These are phyloP conservation scores for Theocolax elegans DNA, from an alignment of 1,140 invertebrate species.

Conservation along the genomic window DNA sequence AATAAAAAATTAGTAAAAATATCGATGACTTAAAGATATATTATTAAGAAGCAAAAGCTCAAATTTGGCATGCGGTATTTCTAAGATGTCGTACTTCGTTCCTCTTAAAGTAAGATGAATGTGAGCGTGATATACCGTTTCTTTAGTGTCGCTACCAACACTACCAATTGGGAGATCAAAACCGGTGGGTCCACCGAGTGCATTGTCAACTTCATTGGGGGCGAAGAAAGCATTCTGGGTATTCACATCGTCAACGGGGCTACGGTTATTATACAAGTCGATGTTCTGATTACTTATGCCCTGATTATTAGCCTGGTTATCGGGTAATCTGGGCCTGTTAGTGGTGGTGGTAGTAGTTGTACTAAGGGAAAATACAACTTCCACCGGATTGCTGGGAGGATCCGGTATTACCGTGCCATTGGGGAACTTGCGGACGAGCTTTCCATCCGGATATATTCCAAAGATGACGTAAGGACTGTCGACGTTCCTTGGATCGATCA, in stretches of 20 bases:
- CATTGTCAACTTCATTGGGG: conserved; percentile 60
- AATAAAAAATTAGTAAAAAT: too few relatives aligned
- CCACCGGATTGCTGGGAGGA: conserved; percentile 68
- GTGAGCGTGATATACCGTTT: conserved; percentile 58
- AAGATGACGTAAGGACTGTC: conserved; percentile 77
- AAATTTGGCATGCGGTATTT: too few relatives aligned
- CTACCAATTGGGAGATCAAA: conserved; percentile 55
- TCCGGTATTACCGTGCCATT: conserved; percentile 79
- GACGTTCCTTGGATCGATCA: conserved; percentile 74
- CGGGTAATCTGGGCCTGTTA: conserved; percentile 57
- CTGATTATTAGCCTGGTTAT: conserved; percentile 59
- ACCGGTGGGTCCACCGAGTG: conserved; percentile 55
- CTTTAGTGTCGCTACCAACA: conserved; percentile 56
- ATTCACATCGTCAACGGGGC: conserved; percentile 50
- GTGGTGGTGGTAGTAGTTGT: conserved; percentile 60
- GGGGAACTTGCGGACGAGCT: conserved; percentile 77
- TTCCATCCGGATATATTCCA: conserved; percentile 78
- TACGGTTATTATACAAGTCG: conserved; percentile 59
- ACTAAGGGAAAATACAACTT: conserved; percentile 65
- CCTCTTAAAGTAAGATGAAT: conserved; percentile 30
- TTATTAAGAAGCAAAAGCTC: too few relatives aligned
- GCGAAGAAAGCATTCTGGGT: conserved; percentile 51
- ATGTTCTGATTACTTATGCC: conserved; percentile 55
- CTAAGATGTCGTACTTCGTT: conserved; percentile 44
- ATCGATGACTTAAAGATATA: too few relatives aligned